phyloP scores from a whole-genome alignment of 2,888 invertebrate genomes.

The Dione juno region DNA sequence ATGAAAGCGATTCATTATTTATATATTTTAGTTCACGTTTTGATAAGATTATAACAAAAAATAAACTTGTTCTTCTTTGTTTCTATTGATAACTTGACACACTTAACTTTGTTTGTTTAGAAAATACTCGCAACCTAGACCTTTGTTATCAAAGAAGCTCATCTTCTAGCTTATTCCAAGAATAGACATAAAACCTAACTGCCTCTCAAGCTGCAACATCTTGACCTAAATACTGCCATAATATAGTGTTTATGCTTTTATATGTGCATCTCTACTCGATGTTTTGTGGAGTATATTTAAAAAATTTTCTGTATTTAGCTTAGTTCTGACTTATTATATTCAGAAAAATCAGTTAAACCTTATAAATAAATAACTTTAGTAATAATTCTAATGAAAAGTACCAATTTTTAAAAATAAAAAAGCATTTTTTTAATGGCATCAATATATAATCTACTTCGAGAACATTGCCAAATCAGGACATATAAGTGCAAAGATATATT shows the following conservation, averaged over 20 bases:
- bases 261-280: conserved; percentile 2
- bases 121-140: conserved; percentile 37
- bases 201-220: conserved; percentile 20
- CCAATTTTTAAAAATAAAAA: background rate
- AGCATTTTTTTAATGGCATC: too few relatives aligned
- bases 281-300: too few relatives aligned
- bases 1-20: too few relatives aligned
- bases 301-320: too few relatives aligned
- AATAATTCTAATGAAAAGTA: background rate
- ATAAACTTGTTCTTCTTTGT: background rate
- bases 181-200: conserved; percentile 32
- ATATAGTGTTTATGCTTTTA: conserved; percentile 16
- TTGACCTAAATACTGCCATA: conserved; percentile 31
- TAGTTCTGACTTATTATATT: too few relatives aligned
- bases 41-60: background rate
- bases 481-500: too few relatives aligned
- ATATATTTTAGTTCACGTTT: background rate
- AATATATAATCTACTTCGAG: too few relatives aligned
- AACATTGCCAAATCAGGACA: too few relatives aligned
- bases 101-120: conserved; percentile 35
- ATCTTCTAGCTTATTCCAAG: conserved; percentile 19
- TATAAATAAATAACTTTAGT: background rate
- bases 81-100: conserved; percentile 34
- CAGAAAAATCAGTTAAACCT: background rate
- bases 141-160: conserved; percentile 31